These are phyloP conservation scores for Zosterops lateralis DNA, from an alignment of 2,113 vertebrate species.

Conservation along the genomic window DNA sequence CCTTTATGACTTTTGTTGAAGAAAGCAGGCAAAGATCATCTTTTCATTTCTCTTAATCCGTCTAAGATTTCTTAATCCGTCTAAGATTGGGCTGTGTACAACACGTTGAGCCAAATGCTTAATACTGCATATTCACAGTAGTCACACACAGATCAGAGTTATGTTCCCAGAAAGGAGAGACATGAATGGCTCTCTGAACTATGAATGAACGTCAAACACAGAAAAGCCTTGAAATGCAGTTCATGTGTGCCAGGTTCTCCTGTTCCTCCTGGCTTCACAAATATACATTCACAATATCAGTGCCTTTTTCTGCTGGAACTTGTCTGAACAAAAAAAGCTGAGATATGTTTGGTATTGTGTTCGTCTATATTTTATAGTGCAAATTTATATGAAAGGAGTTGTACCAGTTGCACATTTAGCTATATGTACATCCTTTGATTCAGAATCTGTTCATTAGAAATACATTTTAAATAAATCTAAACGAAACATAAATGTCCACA, in stretches of 20 bases:
- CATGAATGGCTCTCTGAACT: background rate
- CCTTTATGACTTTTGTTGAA: background rate
- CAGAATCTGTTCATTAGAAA: background rate
- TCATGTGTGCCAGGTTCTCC: background rate
- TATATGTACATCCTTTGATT: background rate
- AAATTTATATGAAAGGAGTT: background rate
- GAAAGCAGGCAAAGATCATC: background rate
- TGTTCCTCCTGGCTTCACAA: background rate
- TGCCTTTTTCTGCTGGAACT: background rate
- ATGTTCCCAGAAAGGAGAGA: background rate
- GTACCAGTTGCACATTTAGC: background rate
- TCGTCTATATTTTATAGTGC: background rate
- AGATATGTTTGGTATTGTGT: background rate
- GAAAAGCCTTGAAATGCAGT: background rate
- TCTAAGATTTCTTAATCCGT: background rate
- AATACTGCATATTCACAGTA: background rate
- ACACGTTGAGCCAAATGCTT: background rate
- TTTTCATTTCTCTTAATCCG: background rate
- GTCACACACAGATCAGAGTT: background rate
- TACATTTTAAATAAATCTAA: background rate
- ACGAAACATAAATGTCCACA: constrained; percentile 25
- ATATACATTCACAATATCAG: background rate
- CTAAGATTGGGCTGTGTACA: background rate
- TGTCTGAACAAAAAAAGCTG: background rate
- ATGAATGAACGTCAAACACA: background rate